phyloP scores from a whole-genome alignment of 2,797 vertebrate species.

The Bryconaethiops microstoma region DNA sequence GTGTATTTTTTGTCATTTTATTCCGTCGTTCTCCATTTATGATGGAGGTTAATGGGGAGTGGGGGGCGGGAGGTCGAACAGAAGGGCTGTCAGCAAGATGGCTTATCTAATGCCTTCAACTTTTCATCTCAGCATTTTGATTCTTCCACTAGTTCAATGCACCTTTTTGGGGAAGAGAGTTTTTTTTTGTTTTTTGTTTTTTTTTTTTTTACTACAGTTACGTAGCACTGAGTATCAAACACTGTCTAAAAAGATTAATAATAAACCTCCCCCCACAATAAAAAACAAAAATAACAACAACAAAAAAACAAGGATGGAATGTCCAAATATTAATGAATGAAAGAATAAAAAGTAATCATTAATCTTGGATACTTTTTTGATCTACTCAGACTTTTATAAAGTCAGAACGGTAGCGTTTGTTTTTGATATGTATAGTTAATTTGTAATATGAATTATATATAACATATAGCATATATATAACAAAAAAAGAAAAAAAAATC shows the following conservation, averaged over 20 bases:
- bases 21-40: slow-evolving; percentile 51
- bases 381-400: slow-evolving; percentile 80
- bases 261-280: slow-evolving; percentile 48
- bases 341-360: slow-evolving; percentile 68
- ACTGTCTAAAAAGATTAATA: slow-evolving; percentile 77
- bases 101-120: slow-evolving; percentile 54
- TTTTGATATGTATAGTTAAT: slow-evolving; percentile 67
- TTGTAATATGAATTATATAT: slow-evolving; percentile 69
- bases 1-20: slow-evolving; percentile 60
- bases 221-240: slow-evolving; percentile 94
- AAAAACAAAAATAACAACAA: slow-evolving; percentile 19
- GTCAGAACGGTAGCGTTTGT: slow-evolving; percentile 73
- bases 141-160: slow-evolving; percentile 65
- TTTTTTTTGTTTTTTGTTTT: slow-evolving; percentile 69
- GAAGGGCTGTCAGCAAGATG: slow-evolving; percentile 38
- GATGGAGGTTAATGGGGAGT: slow-evolving; percentile 29
- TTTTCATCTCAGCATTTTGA: slow-evolving; percentile 58
- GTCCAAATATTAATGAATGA: slow-evolving; percentile 62
- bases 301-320: slow-evolving; percentile 54
- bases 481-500: slow-evolving; percentile 63
- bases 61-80: slow-evolving; percentile 15
- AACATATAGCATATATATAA: slow-evolving; percentile 79
- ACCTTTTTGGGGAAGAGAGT: slow-evolving; percentile 77
- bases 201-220: slow-evolving; percentile 80
- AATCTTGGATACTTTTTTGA: slow-evolving; percentile 72